These are phyloP conservation scores for Antennarius maculatus DNA, from an alignment of 2,797 vertebrate species.

Conservation along the genomic window DNA sequence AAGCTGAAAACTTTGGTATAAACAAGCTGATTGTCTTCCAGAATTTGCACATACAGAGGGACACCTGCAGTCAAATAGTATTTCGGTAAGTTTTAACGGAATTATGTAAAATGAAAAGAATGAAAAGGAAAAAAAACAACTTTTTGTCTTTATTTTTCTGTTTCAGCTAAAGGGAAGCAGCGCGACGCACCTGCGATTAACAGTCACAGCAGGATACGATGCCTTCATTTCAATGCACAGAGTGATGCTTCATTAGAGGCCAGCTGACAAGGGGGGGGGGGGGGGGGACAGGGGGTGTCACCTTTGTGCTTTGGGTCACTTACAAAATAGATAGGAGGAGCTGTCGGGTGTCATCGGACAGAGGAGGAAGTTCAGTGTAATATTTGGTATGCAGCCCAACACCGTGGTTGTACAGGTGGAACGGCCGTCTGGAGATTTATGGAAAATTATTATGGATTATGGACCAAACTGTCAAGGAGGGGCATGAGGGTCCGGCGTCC, in stretches of 20 bases:
- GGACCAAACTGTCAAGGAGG: too few species aligned
- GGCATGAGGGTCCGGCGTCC: too few species aligned
- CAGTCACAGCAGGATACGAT: conserved; percentile 90
- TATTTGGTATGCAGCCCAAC: too few species aligned
- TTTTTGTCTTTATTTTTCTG: conserved; percentile 22
- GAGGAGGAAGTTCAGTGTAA: too few species aligned
- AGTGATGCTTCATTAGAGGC: conserved; percentile 35
- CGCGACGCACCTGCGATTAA: conserved; percentile 88
- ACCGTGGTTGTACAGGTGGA: too few species aligned
- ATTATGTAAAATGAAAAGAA: background rate
- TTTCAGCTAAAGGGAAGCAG: conserved; percentile 84
- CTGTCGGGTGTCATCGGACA: too few species aligned
- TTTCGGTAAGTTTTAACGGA: conserved; percentile 83
- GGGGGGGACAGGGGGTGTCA: too few species aligned
- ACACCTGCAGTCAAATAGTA: conserved; percentile 88
- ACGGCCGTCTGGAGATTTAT: background rate
- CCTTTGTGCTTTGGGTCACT: too few species aligned
- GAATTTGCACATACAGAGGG: conserved; percentile 88
- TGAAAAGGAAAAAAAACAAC: background rate
- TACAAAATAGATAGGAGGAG: too few species aligned
- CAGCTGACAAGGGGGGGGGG: background rate
- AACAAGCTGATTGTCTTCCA: conserved; percentile 63
- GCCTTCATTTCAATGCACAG: conserved; percentile 93
- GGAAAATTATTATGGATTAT: conserved; percentile 8
- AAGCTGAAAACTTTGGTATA: background rate